Percentiles rank a stretch among this genome's conserved stretches.
Evolutionary conservation across 2,888 invertebrate species (phyloP).

Genomic region (Conchocele bisecta): DNA sequence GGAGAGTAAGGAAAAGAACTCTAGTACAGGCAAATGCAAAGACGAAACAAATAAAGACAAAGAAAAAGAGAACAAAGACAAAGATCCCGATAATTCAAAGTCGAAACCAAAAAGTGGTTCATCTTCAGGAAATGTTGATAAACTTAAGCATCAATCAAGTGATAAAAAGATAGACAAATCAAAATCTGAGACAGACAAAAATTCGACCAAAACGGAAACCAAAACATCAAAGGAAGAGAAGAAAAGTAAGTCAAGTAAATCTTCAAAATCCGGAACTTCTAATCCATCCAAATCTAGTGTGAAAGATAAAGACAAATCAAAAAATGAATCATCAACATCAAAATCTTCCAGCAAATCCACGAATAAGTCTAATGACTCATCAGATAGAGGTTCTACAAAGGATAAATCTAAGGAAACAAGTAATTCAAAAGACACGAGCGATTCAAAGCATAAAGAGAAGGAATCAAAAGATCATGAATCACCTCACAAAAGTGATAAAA

Average conservation of each 20-base stretch:
- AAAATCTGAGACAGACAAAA: conserved; percentile 53
- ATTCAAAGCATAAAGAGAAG: conserved; percentile 37
- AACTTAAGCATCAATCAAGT: conserved; percentile 36
- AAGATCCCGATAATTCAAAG: conserved; percentile 55
- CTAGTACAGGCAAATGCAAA: conserved; percentile 42
- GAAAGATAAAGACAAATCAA: conserved; percentile 48
- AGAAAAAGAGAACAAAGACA: conserved; percentile 55
- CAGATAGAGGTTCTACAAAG: conserved; percentile 28
- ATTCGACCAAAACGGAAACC: conserved; percentile 27
- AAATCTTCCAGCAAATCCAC: conserved; percentile 41
- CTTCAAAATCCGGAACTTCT: conserved; percentile 26
- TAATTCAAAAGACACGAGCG: conserved; percentile 3
- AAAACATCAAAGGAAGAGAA: conserved; percentile 44
- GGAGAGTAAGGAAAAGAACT: conserved; percentile 26
- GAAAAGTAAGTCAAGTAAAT: conserved; percentile 39
- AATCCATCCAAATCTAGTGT: conserved; percentile 44
- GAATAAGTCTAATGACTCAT: conserved; percentile 26
- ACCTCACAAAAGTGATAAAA: conserved; percentile 42
- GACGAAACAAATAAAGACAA: conserved; percentile 54
- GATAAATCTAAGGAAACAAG: conserved; percentile 38
- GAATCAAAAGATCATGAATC: conserved; percentile 51
- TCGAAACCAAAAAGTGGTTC: conserved; percentile 38
- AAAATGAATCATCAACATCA: conserved; percentile 31
- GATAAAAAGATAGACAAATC: conserved; percentile 52
- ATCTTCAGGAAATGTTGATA: conserved; percentile 17